Evolutionary conservation across 2,113 vertebrate genomes (phyloP).

Genomic region (Sceloporus tristichus): DNA sequence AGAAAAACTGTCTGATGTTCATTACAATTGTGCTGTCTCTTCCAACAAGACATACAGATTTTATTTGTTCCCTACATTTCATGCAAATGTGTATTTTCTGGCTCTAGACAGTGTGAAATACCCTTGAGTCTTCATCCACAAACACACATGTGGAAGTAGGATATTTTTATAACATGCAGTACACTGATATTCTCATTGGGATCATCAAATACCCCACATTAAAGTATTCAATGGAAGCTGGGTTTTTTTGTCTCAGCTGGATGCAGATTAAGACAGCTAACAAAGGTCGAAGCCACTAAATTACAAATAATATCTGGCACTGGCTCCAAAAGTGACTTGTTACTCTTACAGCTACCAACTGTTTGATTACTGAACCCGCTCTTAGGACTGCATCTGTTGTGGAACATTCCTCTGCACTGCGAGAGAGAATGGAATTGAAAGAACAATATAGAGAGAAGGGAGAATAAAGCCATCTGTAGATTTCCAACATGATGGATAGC

Average conservation of each 20-base stretch:
- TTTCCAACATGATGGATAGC: neutral
- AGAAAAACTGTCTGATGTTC: no score
- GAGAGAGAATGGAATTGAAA: neutral
- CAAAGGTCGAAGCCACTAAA: neutral
- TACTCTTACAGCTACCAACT: neutral
- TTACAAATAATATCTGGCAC: slow-evolving; percentile 3
- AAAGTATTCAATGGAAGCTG: no score
- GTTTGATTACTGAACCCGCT: neutral
- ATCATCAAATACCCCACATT: neutral
- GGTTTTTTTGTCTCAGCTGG: no score
- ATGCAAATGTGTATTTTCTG: no score
- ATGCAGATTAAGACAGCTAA: neutral
- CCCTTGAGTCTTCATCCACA: no score
- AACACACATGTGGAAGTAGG: no score
- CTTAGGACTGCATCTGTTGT: neutral
- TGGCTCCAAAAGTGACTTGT: neutral
- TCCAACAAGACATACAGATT: no score
- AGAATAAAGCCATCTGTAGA: neutral
- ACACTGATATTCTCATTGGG: no score
- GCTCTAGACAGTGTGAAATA: no score
- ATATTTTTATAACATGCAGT: no score
- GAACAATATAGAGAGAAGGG: neutral
- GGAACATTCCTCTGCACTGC: neutral
- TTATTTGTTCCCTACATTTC: no score
- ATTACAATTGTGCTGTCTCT: no score